phyloP scores from a whole-genome alignment of 2,797 vertebrate genomes.

The Pipistrellus pipistrellus region DNA sequence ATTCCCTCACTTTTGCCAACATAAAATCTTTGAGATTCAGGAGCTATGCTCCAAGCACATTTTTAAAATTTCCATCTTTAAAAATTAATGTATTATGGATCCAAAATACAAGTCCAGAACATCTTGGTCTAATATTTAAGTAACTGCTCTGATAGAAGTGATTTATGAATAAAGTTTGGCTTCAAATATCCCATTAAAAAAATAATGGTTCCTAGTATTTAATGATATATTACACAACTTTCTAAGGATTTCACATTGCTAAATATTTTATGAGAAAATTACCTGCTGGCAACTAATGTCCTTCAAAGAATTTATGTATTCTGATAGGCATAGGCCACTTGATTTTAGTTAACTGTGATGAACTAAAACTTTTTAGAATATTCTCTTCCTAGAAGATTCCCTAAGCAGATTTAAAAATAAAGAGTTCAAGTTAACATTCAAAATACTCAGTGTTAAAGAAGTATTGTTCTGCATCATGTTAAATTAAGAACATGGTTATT shows the following conservation, averaged over 20 bases:
- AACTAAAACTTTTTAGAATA: constrained; percentile 21
- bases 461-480: background rate
- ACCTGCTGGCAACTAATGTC: constrained; percentile 36
- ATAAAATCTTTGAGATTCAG: constrained; percentile 7
- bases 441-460: constrained; percentile 15
- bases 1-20: background rate
- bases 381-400: background rate
- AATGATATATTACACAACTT: constrained; percentile 33
- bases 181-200: constrained; percentile 57
- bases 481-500: background rate
- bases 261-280: constrained; percentile 69
- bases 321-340: background rate
- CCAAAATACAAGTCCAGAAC: background rate
- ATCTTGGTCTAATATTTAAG: constrained; percentile 5
- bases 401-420: background rate
- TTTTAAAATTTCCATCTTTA: constrained; percentile 24
- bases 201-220: constrained; percentile 53
- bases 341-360: background rate
- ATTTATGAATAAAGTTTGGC: constrained; percentile 44
- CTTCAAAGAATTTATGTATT: constrained; percentile 53
- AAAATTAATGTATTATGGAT: background rate
- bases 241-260: constrained; percentile 60
- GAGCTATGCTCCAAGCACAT: background rate
- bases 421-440: background rate
- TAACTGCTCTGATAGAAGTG: background rate